Evolutionary conservation across 1,140 invertebrate genomes (phyloP), one percentile per base, ranked within the genome.

Genomic region (Tenebrio molitor): DNA sequence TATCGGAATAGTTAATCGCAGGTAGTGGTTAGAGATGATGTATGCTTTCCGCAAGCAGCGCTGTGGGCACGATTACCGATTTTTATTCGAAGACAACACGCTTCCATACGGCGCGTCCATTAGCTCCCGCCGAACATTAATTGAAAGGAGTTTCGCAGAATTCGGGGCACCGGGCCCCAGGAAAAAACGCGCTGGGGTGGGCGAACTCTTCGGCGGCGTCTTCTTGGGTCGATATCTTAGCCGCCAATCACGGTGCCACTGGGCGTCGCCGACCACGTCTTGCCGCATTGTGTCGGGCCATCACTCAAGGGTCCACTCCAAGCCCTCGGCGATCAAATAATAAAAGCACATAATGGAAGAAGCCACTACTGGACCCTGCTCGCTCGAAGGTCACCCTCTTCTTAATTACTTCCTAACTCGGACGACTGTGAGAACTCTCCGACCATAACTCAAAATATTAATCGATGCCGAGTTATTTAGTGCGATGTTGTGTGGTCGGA

Each of bases 391-490:
- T 39, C 36, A 39, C 36, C 69, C 33, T 41, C 23, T 73, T 63
- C 8, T 75, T 75, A 72, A 72, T 75, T 75, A 75, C 68, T 72
- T 73, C 58, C 72, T 69, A 73, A 69, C 44, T 46, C 6, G 44
- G 46, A 8, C 14, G 17, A 33, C 21, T 19, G 53, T 64, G 72
- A 65, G 73, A 58, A 67, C 69, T 67, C 25, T 29, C 34, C 69
- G 66, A 36, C 62, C 34, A 74, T 74, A 74, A 74, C 64, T 72
- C 69, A 74, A 74, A 72, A 75, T 75, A 72, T 72, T 72, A 68
- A 75, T 74, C 73, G 72, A 74, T 74, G 12, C 36, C 2, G 36
- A 39, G 36, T 39, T 39, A 39, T 39, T 39, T 39, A 39, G 36
- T 39, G 36, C n/a, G 36, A 39, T 39, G 36, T 39, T 39, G 36